These are phyloP conservation scores for Aleiodes leptofemur DNA, from an alignment of 2,888 invertebrate species.

Conservation along the genomic window DNA sequence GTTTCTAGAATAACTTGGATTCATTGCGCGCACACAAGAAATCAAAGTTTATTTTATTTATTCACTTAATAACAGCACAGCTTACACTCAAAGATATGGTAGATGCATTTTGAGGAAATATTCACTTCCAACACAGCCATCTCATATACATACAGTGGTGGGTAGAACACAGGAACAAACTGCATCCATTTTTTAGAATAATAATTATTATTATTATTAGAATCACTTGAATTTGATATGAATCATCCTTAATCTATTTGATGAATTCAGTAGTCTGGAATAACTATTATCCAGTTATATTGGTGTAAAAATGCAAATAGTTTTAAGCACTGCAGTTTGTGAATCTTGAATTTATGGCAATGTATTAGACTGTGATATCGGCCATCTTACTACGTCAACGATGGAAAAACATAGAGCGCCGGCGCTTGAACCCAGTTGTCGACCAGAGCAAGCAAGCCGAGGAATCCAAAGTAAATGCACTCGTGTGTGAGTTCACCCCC, in stretches of 20 bases:
- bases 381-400: conserved; percentile 72
- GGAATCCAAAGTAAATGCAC: background rate
- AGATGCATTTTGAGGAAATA: no score
- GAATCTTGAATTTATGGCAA: conserved; percentile 54
- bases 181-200: no score
- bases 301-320: background rate
- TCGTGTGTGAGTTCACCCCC: conserved; percentile 23
- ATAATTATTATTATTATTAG: no score
- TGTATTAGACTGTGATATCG: conserved; percentile 74
- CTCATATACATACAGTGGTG: no score
- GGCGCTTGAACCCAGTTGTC: conserved; percentile 55
- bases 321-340: background rate
- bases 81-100: no score
- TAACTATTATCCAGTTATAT: background rate
- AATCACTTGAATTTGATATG: no score
- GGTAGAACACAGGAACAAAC: no score
- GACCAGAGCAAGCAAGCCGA: background rate
- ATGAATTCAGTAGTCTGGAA: background rate
- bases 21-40: no score
- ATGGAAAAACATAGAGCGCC: conserved; percentile 60
- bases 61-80: no score
- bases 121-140: no score
- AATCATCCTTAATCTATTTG: background rate
- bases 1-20: no score
- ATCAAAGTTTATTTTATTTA: no score